Evolutionary conservation across 2,888 invertebrate species (phyloP).

Genomic region (Andrena haemorrhoa): DNA sequence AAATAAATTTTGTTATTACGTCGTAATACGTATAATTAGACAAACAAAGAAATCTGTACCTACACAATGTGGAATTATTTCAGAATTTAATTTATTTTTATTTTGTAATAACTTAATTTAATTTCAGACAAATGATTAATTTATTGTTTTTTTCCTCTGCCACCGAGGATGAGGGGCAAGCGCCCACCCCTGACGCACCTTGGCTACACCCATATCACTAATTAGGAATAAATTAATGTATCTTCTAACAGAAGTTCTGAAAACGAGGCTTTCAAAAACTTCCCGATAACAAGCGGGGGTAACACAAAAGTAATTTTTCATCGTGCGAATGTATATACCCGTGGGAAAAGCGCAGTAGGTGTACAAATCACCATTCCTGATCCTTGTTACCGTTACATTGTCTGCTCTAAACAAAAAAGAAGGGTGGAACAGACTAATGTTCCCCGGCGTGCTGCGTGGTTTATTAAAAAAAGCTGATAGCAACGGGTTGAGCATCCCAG

Average conservation of each 20-base stretch:
- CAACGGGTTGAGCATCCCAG: not conserved
- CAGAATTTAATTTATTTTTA: too few species aligned
- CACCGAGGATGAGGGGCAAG: too few species aligned
- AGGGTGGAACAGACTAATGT: slow-evolving; percentile 20
- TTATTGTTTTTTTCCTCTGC: too few species aligned
- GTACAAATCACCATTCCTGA: slow-evolving; percentile 2
- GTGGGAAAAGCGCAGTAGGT: not conserved
- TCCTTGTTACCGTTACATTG: not conserved
- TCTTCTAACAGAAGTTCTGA: not conserved
- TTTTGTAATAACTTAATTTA: too few species aligned
- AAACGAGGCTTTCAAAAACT: not conserved
- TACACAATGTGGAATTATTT: too few species aligned
- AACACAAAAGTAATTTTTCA: slow-evolving; percentile 13
- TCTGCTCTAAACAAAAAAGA: not conserved
- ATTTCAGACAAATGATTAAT: too few species aligned
- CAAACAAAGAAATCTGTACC: too few species aligned
- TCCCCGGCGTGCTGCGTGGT: not conserved
- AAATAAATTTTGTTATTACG: too few species aligned
- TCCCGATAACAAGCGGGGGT: not conserved
- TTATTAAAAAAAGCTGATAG: slow-evolving; percentile 3
- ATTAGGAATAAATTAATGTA: too few species aligned
- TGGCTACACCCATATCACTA: too few species aligned
- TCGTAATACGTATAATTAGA: too few species aligned
- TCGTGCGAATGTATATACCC: not conserved
- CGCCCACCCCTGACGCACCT: too few species aligned